phyloP scores from a whole-genome alignment of 64 coral and sea anemone species.

The Catalaphyllia jardinei region DNA sequence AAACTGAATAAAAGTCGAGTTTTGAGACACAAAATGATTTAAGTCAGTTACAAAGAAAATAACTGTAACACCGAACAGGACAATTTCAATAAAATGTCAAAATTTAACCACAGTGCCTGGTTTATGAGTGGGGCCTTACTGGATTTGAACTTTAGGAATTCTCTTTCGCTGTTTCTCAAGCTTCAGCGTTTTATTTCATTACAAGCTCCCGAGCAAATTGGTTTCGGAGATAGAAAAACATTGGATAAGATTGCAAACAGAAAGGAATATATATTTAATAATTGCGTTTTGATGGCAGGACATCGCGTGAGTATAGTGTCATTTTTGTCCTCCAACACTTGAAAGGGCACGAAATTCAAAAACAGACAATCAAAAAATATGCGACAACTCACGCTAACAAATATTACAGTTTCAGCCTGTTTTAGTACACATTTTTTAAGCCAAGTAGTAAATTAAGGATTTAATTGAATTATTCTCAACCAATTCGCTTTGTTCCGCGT shows the following conservation, averaged over 20 bases:
- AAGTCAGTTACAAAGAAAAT: too few relatives aligned
- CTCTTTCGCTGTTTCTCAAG: too few relatives aligned
- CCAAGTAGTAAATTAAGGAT: background rate
- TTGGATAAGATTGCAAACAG: background rate
- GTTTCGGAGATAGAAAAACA: background rate
- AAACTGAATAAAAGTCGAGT: too few relatives aligned
- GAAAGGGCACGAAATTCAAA: conserved; percentile 19
- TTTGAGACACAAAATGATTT: too few relatives aligned
- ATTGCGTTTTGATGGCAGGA: background rate
- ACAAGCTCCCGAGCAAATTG: too few relatives aligned
- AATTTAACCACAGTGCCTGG: background rate
- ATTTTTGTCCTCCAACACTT: background rate
- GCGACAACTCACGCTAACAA: conserved; percentile 15
- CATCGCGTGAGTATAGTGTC: conserved; percentile 28
- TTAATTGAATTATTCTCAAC: background rate
- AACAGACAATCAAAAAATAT: background rate
- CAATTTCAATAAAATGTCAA: background rate
- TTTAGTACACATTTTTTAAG: background rate
- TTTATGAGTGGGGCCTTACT: too few relatives aligned
- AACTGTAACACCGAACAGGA: too few relatives aligned
- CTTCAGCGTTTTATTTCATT: too few relatives aligned
- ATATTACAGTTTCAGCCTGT: background rate
- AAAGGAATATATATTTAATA: background rate
- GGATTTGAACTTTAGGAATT: too few relatives aligned
- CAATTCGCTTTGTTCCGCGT: background rate